Evolutionary conservation across 2,888 invertebrate species (phyloP).

Genomic region (Didymodactylos carnosus): DNA sequence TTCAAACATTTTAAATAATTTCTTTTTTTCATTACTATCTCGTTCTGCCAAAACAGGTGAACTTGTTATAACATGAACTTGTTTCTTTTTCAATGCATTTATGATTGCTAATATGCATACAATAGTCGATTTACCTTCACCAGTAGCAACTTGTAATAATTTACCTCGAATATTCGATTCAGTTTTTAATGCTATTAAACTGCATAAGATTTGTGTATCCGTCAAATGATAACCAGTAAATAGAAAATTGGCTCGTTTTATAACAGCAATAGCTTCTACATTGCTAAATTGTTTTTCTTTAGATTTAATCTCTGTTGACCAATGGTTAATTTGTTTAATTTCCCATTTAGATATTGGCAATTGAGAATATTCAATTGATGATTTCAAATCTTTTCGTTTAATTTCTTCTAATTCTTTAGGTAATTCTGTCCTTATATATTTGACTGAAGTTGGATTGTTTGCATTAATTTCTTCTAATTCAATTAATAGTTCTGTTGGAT

Average conservation of each 20-base stretch:
- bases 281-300: not conserved
- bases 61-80: constrained; percentile 15
- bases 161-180: constrained; percentile 10
- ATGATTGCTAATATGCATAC: constrained; percentile 24
- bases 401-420: not conserved
- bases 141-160: constrained; percentile 29
- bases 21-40: constrained; percentile 3
- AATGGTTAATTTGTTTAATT: not conserved
- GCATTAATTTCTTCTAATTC: not conserved
- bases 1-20: constrained; percentile 5
- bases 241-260: not conserved
- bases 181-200: not conserved
- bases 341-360: not conserved
- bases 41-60: constrained; percentile 16
- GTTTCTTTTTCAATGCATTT: constrained; percentile 18
- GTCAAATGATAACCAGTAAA: not conserved
- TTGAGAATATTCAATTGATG: not conserved
- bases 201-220: not conserved
- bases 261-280: constrained; percentile 1
- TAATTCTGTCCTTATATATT: not conserved
- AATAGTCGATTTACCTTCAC: constrained; percentile 21
- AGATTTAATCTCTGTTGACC: not conserved
- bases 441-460: not conserved
- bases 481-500: not conserved
- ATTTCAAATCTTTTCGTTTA: not conserved